Evolutionary conservation across 2,113 vertebrate species (phyloP).

Genomic region (Psilopsiagon aurifrons): DNA sequence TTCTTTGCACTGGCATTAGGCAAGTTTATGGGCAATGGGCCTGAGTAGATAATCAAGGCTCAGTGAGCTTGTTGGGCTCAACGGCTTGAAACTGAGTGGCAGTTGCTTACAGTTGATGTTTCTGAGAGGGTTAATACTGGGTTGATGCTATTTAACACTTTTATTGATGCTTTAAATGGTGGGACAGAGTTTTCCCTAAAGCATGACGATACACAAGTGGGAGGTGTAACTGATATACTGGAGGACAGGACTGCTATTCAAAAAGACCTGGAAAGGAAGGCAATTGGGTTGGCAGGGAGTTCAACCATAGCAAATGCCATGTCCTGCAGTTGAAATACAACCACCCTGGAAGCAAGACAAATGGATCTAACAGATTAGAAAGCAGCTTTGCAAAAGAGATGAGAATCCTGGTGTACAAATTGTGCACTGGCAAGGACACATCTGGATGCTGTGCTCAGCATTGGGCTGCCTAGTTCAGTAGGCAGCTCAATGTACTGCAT

Average conservation of each 20-base stretch:
- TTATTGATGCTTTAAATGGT: not conserved
- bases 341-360: not conserved
- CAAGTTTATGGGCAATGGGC: not conserved
- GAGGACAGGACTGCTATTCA: not conserved
- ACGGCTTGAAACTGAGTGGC: not conserved
- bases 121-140: not conserved
- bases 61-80: not conserved
- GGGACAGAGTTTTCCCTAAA: not conserved
- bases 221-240: not conserved
- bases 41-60: not conserved
- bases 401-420: not conserved
- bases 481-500: not conserved
- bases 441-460: not conserved
- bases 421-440: not conserved
- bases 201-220: accelerated
- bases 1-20: not conserved
- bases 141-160: not conserved
- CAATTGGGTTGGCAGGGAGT: not conserved
- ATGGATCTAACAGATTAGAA: not conserved
- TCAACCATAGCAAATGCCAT: not conserved
- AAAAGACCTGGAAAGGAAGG: not conserved
- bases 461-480: not conserved
- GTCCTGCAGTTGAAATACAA: not conserved
- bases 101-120: not conserved
- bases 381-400: not conserved